Conservation (phyloP, 30 jellyfish, hydroid and myxozoan species). For the Aurelia aurita complex sp. Pacific region DNA sequence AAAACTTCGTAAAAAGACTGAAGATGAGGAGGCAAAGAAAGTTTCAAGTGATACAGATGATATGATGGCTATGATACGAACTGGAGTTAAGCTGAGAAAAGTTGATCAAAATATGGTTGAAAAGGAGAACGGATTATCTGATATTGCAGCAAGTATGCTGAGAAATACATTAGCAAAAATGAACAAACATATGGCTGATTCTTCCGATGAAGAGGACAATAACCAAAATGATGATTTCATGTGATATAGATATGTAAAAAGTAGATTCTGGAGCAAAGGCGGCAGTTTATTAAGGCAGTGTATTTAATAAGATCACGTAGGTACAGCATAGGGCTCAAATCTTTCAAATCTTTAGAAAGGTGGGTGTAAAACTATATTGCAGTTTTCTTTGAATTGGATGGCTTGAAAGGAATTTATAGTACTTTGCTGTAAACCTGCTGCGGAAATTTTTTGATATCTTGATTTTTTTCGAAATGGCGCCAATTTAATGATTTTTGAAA, state of each 20-base stretch:
- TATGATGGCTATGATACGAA: conserved; percentile 63
- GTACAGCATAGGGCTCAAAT: no score
- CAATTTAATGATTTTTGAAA: no score
- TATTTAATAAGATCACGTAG: no score
- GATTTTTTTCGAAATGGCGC: no score
- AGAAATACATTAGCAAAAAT: conserved; percentile 68
- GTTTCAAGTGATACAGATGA: conserved; percentile 17
- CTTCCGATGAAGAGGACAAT: conserved; percentile 78
- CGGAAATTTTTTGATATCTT: no score
- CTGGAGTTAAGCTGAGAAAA: conserved; percentile 76
- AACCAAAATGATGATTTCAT: conserved; percentile 22
- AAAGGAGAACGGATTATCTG: conserved; percentile 37
- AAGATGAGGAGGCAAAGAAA: conserved; percentile 9
- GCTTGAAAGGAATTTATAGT: no score
- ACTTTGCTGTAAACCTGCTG: no score
- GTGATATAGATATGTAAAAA: neutral
- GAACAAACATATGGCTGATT: conserved; percentile 79
- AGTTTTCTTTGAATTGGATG: no score
- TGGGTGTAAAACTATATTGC: no score
- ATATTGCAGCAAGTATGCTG: conserved; percentile 67
- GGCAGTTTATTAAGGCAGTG: no score
- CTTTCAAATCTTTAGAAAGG: no score
- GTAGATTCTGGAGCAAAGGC: no score
- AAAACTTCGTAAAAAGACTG: conserved; percentile 38
- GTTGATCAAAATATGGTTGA: conserved; percentile 38